Evolutionary conservation across 35 echinoderm and acorn worm genomes (phyloP).

Genomic region (Apostichopus parvimensis): DNA sequence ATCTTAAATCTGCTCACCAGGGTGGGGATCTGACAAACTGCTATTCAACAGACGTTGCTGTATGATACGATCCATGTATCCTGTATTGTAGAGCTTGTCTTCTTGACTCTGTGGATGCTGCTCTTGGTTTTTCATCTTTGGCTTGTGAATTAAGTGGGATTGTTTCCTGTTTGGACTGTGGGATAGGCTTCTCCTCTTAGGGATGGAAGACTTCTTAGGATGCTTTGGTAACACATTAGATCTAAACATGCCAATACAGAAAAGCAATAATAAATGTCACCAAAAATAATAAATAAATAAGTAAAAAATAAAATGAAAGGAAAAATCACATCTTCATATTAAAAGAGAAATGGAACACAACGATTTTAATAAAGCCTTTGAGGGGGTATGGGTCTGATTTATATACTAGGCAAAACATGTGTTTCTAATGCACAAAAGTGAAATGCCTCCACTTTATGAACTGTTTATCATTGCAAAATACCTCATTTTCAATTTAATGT

Average conservation of each 20-base stretch:
- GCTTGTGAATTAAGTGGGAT: constrained; percentile 3
- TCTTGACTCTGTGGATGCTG: constrained; percentile 48
- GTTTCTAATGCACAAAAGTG: too few species aligned
- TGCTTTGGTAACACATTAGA: background rate
- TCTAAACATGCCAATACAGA: background rate
- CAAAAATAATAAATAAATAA: too few species aligned
- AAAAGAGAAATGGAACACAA: too few species aligned
- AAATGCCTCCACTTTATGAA: too few species aligned
- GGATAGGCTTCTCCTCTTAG: constrained; percentile 65
- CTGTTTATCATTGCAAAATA: too few species aligned
- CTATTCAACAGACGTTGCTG: constrained; percentile 30
- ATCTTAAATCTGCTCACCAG: constrained; percentile 33
- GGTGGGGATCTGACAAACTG: constrained; percentile 50
- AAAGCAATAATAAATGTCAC: too few species aligned
- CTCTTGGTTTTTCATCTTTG: constrained; percentile 36
- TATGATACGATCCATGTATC: constrained; percentile 29
- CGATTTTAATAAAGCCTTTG: too few species aligned
- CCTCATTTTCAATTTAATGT: too few species aligned
- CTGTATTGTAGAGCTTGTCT: constrained; percentile 6
- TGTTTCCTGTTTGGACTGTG: constrained; percentile 73
- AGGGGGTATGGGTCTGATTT: too few species aligned
- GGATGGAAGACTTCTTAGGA: constrained; percentile 53
- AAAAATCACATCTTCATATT: too few species aligned
- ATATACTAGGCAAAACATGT: too few species aligned
- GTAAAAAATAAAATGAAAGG: too few species aligned